These are phyloP conservation scores for Hycleus cichorii DNA, from an alignment of 1,140 invertebrate species.

Conservation along the genomic window DNA sequence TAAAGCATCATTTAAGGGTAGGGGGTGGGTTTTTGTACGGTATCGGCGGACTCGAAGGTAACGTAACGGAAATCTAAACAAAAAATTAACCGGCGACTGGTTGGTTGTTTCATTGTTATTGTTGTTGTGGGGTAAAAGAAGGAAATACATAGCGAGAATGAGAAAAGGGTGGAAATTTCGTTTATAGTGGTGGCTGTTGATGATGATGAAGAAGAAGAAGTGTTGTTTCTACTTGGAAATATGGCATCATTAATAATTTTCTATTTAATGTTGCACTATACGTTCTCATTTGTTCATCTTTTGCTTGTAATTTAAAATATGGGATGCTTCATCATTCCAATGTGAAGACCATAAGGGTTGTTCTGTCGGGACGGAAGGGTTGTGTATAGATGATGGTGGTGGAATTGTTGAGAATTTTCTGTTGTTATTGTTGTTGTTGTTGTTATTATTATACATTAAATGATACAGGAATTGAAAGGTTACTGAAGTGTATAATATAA, in stretches of 20 bases:
- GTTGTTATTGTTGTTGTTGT: neutral
- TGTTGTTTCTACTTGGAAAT: slow-evolving; percentile 33
- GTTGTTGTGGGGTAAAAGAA: too few relatives aligned
- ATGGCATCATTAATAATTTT: slow-evolving; percentile 36
- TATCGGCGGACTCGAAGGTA: neutral
- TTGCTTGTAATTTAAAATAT: slow-evolving; percentile 28
- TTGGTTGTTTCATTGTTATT: too few relatives aligned
- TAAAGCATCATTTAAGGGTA: too few relatives aligned
- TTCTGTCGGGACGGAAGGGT: too few relatives aligned
- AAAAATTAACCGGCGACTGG: neutral
- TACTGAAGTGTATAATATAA: neutral
- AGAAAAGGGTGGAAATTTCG: neutral
- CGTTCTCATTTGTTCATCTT: slow-evolving; percentile 31
- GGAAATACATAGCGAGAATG: too few relatives aligned
- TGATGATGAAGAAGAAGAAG: slow-evolving; percentile 15
- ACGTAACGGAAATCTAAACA: slow-evolving; percentile 22
- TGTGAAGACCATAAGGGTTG: slow-evolving; percentile 1
- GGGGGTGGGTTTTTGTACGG: too few relatives aligned
- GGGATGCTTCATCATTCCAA: slow-evolving; percentile 2
- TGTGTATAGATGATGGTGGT: neutral
- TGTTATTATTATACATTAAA: neutral
- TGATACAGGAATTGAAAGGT: neutral
- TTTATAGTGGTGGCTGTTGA: slow-evolving; percentile 9
- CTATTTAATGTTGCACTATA: slow-evolving; percentile 36
- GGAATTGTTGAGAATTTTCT: neutral